These are phyloP conservation scores for Synergus umbraculus DNA, from an alignment of 2,888 invertebrate genomes.

Conservation along the genomic window DNA sequence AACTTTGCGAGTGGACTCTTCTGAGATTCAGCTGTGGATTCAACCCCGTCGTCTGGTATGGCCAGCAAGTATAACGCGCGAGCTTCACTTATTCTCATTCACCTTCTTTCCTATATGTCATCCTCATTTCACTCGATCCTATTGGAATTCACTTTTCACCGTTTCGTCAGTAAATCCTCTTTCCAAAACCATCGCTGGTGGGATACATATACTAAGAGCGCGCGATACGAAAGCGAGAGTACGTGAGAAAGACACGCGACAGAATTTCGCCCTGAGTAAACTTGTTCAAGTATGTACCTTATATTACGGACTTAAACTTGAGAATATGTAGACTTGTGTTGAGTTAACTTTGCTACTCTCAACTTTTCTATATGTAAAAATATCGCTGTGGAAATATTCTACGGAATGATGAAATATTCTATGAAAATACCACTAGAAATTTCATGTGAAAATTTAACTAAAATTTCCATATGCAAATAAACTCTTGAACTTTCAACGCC, in stretches of 20 bases:
- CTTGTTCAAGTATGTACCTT: not conserved
- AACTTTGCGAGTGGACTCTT: constrained; percentile 57
- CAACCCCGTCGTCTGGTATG: constrained; percentile 46
- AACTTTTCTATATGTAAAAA: not conserved
- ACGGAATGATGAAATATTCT: no score
- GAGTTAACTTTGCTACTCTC: not conserved
- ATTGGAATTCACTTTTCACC: constrained; percentile 43
- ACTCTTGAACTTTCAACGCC: no score
- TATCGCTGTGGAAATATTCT: no score
- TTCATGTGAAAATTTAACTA: no score
- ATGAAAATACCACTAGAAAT: no score
- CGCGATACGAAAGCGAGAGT: not conserved
- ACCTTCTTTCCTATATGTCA: constrained; percentile 11
- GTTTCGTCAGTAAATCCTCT: constrained; percentile 50
- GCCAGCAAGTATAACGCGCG: constrained; percentile 57
- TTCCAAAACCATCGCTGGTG: constrained; percentile 29
- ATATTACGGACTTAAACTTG: not conserved
- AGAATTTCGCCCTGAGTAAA: not conserved
- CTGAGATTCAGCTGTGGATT: constrained; percentile 47
- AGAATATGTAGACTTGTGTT: not conserved
- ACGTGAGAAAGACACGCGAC: constrained; percentile 26
- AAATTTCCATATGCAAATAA: no score
- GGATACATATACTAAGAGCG: not conserved
- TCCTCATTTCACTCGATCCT: constrained; percentile 30
- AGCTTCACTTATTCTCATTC: constrained; percentile 57